Evolutionary conservation across 1,140 invertebrate genomes (phyloP), one percentile per base, ranked within the genome.

Genomic region (Mactra quadrangularis): DNA sequence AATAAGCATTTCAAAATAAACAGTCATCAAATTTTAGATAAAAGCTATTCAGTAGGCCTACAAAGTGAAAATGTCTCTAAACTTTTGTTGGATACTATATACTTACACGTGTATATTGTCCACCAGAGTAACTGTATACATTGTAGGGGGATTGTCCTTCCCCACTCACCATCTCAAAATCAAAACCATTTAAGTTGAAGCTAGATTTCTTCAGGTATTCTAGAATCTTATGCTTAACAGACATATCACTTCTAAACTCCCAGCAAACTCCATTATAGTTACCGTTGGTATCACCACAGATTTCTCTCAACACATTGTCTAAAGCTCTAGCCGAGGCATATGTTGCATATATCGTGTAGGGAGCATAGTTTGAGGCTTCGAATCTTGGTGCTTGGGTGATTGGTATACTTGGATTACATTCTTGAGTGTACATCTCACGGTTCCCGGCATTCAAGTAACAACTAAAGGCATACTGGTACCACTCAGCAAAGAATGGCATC

Each of bases 381-480:
- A 85, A 89, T 13, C 52, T 45, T 17, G 83, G 41, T 17, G 72
- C 45, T n/a, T 29, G 41, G 47, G 87, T 89, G 13, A 89, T 76
- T 29, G 71, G 76, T 29, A 15, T 17, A 7, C 38, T 50, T 25
- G 81, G 50, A 41, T 50, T 74, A 25, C 91, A 91, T 6, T 77
- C 59, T 1, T 31, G 78, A 17, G 55, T 57, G 47, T 90, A 91
- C 17, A 57, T 47, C 1, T 87, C 84, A 22, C 71, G 53, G 31
- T 78, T 85, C n/a, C 57, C 57, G 11, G 86, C 84, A 66, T 86
- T 79, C 6, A 92, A 53, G 52, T 89, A 90, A 78, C 91, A 92
- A 33, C 87, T 75, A 50, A 82, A 84, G 0, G 87, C 76, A 31
- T 82, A 47, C 79, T 92, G 84, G 68, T 90, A 92, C 89, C 88